phyloP scores from a whole-genome alignment of 2,888 invertebrate species.

The Cremastinae sp. region DNA sequence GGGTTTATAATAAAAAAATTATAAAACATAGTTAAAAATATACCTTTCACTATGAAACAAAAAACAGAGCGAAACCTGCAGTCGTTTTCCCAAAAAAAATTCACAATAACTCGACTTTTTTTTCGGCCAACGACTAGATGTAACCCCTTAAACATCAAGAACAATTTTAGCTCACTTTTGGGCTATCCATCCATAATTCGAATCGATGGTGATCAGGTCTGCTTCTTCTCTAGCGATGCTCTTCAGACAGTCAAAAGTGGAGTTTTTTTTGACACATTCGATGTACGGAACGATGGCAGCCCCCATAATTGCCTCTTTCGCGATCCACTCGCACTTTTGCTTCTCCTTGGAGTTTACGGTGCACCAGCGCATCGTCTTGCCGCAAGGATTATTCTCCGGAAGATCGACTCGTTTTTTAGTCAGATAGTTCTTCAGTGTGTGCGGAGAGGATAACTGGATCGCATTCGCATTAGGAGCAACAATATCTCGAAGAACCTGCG shows the following conservation, averaged over 20 bases:
- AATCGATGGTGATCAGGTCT: slow-evolving; percentile 84
- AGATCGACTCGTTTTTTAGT: slow-evolving; percentile 59
- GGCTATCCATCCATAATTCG: slow-evolving; percentile 85
- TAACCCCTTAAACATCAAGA: neutral
- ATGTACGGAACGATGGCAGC: slow-evolving; percentile 84
- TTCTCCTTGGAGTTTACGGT: slow-evolving; percentile 82
- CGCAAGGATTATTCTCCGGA: slow-evolving; percentile 63
- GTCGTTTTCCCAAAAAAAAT: no score
- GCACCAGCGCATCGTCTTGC: slow-evolving; percentile 83
- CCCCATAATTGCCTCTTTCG: slow-evolving; percentile 81
- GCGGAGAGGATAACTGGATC: slow-evolving; percentile 26
- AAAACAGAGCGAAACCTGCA: no score
- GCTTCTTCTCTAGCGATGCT: slow-evolving; percentile 81
- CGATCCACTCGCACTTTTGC: slow-evolving; percentile 84
- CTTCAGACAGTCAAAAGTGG: slow-evolving; percentile 82
- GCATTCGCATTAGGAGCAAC: slow-evolving; percentile 40
- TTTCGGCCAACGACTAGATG: no score
- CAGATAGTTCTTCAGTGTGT: slow-evolving; percentile 59
- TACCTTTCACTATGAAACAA: no score
- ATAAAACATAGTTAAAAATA: no score
- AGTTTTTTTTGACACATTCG: slow-evolving; percentile 80
- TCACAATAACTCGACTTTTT: no score
- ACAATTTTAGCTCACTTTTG: slow-evolving; percentile 81
- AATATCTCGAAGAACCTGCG: slow-evolving; percentile 54
- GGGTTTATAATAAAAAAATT: no score